phyloP scores from a whole-genome alignment of 2,113 vertebrate species.

The Chionodraco myersi region DNA sequence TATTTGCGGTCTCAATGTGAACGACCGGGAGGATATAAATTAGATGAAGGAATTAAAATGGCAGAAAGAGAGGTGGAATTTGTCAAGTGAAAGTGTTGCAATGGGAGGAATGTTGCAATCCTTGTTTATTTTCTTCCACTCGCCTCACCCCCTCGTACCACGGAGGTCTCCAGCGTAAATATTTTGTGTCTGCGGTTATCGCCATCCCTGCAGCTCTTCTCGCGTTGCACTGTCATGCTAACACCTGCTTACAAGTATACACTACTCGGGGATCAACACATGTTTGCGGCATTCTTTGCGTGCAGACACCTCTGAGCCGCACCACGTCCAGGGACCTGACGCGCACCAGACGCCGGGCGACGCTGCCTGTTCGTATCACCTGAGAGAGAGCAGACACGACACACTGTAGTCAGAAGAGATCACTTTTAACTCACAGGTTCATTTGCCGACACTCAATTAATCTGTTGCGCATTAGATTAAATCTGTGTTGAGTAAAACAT shows the following conservation, averaged over 20 bases:
- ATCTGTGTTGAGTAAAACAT: neutral
- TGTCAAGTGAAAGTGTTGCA: constrained; percentile 42
- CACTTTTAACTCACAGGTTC: neutral
- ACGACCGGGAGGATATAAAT: constrained; percentile 54
- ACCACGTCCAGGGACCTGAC: constrained; percentile 33
- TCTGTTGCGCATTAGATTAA: neutral
- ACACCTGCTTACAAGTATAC: neutral
- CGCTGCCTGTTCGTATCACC: constrained; percentile 35
- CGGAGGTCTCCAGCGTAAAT: constrained; percentile 15
- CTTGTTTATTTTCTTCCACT: constrained; percentile 9
- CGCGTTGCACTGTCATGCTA: constrained; percentile 7
- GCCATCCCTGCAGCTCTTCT: constrained; percentile 27
- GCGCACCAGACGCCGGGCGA: constrained; percentile 42
- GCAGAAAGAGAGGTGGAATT: constrained; percentile 48
- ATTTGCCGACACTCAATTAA: neutral
- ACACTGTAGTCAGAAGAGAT: constrained; percentile 13
- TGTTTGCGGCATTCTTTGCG: constrained; percentile 13
- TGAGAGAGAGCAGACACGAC: neutral
- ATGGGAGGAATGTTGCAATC: constrained; percentile 58
- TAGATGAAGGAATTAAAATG: constrained; percentile 33
- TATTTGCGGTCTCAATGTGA: constrained; percentile 66
- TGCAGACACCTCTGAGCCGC: constrained; percentile 22
- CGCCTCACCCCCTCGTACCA: neutral
- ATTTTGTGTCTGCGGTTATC: constrained; percentile 33
- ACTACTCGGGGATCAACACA: neutral